These are phyloP conservation scores for Matsumyia berberina DNA, from an alignment of 2,888 invertebrate species.

Conservation along the genomic window DNA sequence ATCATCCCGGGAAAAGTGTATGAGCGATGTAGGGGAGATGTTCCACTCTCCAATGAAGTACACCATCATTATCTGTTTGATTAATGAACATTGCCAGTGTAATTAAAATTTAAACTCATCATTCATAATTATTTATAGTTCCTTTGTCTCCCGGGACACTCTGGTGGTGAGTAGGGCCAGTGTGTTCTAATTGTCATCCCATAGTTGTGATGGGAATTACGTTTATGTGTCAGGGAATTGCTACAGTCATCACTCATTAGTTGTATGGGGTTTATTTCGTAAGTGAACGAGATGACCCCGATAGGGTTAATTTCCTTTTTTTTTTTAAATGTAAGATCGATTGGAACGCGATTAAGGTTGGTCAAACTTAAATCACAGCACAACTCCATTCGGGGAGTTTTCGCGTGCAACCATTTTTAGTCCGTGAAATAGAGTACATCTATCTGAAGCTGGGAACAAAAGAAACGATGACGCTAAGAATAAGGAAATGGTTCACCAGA, in stretches of 20 bases:
- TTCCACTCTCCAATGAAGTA: constrained; percentile 39
- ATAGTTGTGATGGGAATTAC: constrained; percentile 38
- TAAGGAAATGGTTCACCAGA: no score
- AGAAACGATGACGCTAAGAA: no score
- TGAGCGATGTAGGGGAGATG: constrained; percentile 20
- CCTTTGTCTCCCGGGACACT: constrained; percentile 37
- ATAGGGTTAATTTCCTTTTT: not conserved
- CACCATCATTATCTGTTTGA: constrained; percentile 56
- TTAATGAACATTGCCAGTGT: constrained; percentile 57
- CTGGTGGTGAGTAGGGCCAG: not conserved
- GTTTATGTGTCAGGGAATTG: constrained; percentile 43
- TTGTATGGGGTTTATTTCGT: constrained; percentile 10
- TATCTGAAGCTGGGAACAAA: no score
- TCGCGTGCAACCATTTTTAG: no score
- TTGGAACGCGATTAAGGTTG: no score
- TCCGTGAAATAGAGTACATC: no score
- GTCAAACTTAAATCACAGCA: no score
- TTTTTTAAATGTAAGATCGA: no score
- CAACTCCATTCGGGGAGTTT: no score
- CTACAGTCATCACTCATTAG: constrained; percentile 41
- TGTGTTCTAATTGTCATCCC: constrained; percentile 42
- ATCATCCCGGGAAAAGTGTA: constrained; percentile 19
- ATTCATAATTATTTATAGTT: constrained; percentile 59
- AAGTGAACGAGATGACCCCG: constrained; percentile 13
- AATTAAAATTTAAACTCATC: constrained; percentile 58